phyloP scores from a whole-genome alignment of 2,888 invertebrate genomes.

The Agriopis marginaria region DNA sequence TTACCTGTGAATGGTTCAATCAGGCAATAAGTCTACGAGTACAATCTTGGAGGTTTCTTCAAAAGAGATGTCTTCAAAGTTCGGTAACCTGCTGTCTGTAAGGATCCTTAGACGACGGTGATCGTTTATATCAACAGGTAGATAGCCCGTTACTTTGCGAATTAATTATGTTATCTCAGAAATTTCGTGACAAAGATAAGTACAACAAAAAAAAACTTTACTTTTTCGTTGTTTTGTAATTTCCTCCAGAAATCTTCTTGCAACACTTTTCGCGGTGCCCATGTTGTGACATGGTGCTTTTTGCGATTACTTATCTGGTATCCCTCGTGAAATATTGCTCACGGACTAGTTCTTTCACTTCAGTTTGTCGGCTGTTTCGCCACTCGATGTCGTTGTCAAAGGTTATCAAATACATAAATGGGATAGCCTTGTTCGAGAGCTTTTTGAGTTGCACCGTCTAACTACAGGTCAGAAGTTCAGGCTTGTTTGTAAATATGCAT shows the following conservation, averaged over 20 bases:
- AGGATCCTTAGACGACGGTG: too few species aligned
- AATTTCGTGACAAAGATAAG: too few species aligned
- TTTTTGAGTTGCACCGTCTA: slow-evolving; percentile 27
- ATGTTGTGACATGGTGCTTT: slow-evolving; percentile 74
- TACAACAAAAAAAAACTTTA: too few species aligned
- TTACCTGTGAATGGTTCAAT: too few species aligned
- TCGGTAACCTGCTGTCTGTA: too few species aligned
- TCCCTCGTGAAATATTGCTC: slow-evolving; percentile 73
- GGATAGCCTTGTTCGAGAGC: slow-evolving; percentile 46
- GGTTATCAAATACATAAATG: slow-evolving; percentile 68
- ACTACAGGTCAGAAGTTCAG: slow-evolving; percentile 33
- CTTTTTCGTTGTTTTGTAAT: background rate
- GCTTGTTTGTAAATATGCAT: slow-evolving; percentile 32
- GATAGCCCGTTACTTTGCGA: too few species aligned
- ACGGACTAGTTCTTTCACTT: slow-evolving; percentile 69
- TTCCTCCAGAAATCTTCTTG: slow-evolving; percentile 57
- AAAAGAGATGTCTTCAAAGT: too few species aligned
- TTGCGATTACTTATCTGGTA: slow-evolving; percentile 77
- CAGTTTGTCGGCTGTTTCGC: slow-evolving; percentile 67
- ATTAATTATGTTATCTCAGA: too few species aligned
- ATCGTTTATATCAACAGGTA: too few species aligned
- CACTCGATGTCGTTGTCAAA: slow-evolving; percentile 65
- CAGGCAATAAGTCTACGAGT: too few species aligned
- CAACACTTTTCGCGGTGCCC: slow-evolving; percentile 72
- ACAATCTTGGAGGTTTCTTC: too few species aligned